Evolutionary conservation across 2,888 invertebrate genomes (phyloP).

Genomic region (Onchidella celtica): DNA sequence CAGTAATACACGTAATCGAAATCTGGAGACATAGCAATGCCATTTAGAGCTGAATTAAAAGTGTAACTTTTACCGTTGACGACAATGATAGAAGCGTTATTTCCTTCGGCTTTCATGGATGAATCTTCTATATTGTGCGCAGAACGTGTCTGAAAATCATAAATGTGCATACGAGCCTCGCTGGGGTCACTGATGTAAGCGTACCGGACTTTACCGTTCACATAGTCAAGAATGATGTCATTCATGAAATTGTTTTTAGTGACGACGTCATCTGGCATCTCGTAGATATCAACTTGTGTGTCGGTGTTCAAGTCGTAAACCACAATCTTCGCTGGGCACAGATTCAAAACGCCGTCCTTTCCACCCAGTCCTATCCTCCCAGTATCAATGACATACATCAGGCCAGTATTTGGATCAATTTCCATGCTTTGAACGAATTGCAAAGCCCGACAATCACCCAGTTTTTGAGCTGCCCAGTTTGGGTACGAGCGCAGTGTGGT

Average conservation of each 20-base stretch:
- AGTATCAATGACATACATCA: slow-evolving; percentile 71
- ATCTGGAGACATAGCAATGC: slow-evolving; percentile 70
- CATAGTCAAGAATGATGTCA: slow-evolving; percentile 69
- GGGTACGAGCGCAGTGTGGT: slow-evolving; percentile 63
- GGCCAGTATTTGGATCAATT: slow-evolving; percentile 67
- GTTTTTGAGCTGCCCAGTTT: slow-evolving; percentile 63
- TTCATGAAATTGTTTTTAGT: slow-evolving; percentile 63
- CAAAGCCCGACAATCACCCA: slow-evolving; percentile 67
- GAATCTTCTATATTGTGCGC: slow-evolving; percentile 60
- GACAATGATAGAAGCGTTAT: slow-evolving; percentile 54
- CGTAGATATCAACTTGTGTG: slow-evolving; percentile 57
- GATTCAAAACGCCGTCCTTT: slow-evolving; percentile 41
- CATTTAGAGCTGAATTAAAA: slow-evolving; percentile 60
- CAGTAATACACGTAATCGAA: slow-evolving; percentile 67
- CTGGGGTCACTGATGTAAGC: slow-evolving; percentile 67
- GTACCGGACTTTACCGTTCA: slow-evolving; percentile 61
- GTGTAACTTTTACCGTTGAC: slow-evolving; percentile 52
- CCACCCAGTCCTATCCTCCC: slow-evolving; percentile 54
- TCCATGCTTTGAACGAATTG: slow-evolving; percentile 72
- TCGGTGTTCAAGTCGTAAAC: slow-evolving; percentile 62
- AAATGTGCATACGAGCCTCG: slow-evolving; percentile 64
- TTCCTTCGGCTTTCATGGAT: slow-evolving; percentile 56
- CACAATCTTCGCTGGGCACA: slow-evolving; percentile 69
- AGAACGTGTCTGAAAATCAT: slow-evolving; percentile 57
- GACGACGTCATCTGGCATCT: slow-evolving; percentile 63